Percentiles rank a stretch among this genome's conserved stretches.
Conservation (phyloP, 2,113 vertebrate genomes). For the Cochlearius cochlearius region DNA sequence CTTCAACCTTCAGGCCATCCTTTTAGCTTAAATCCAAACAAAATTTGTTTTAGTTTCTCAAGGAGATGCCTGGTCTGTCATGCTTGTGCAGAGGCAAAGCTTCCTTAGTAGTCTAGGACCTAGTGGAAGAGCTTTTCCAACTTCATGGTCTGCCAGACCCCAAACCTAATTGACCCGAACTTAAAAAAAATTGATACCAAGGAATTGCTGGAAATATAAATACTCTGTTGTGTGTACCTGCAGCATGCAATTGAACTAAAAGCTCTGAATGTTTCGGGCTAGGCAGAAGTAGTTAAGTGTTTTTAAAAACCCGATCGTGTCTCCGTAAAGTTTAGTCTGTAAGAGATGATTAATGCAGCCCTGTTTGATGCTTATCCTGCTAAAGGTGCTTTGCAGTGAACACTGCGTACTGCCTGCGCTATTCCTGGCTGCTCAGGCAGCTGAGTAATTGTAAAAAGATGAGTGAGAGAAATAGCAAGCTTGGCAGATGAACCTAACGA, state of each 20-base stretch:
- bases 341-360: not conserved
- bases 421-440: not conserved
- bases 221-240: not conserved
- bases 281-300: not conserved
- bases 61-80: not conserved
- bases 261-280: not conserved
- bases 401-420: not conserved
- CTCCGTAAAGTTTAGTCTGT: not conserved
- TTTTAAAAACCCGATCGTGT: fast-evolving
- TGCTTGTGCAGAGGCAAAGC: not conserved
- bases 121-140: not conserved
- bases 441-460: not conserved
- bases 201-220: not conserved
- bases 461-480: not conserved
- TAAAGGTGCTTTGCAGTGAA: not conserved
- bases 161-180: not conserved
- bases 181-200: not conserved
- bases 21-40: not conserved
- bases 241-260: not conserved
- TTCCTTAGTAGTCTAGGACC: not conserved
- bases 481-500: not conserved
- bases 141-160: not conserved
- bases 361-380: not conserved
- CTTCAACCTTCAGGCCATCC: not conserved
- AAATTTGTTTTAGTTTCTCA: not conserved